Conservation (phyloP, 1,140 invertebrate species). For the Lordiphosa stackelbergi region DNA sequence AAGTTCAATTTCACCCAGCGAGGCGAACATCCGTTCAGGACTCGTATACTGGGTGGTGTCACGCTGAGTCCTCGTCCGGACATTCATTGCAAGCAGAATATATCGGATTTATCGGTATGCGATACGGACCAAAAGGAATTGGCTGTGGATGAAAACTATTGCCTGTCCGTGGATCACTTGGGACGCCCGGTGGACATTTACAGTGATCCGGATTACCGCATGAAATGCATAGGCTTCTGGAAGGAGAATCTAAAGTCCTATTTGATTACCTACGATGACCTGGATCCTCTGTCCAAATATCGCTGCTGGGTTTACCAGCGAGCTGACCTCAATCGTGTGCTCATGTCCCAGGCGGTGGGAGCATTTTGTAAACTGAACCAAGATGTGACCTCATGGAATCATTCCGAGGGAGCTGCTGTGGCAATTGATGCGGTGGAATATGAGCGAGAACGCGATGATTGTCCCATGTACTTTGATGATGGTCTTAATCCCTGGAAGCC, state of each 20-base stretch:
- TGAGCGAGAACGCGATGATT: constrained; percentile 94
- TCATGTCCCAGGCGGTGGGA: constrained; percentile 93
- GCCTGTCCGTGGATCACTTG: constrained; percentile 95
- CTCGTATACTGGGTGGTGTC: constrained; percentile 94
- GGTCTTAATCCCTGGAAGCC: constrained; percentile 90
- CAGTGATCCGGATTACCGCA: constrained; percentile 95
- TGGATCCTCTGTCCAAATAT: constrained; percentile 97
- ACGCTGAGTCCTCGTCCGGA: constrained; percentile 94
- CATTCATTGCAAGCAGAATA: constrained; percentile 94
- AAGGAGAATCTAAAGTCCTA: constrained; percentile 99
- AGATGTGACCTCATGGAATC: constrained; percentile 91
- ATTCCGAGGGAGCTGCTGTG: constrained; percentile 93
- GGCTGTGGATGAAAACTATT: constrained; percentile 95
- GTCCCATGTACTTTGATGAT: constrained; percentile 96
- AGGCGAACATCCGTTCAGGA: constrained; percentile 92
- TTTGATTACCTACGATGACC: constrained; percentile 96
- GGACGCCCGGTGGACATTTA: constrained; percentile 96
- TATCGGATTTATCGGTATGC: constrained; percentile 96
- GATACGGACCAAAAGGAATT: constrained; percentile 96
- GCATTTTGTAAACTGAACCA: constrained; percentile 94
- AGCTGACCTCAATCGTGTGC: constrained; percentile 91
- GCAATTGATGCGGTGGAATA: constrained; percentile 93
- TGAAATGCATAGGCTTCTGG: constrained; percentile 98
- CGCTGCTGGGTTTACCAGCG: constrained; percentile 98
- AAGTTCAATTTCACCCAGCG: constrained; percentile 95